A percentile compares a stretch with the other conserved stretches of the same genome.
Evolutionary conservation across 2,888 invertebrate species (phyloP).

Genomic region (Acanthococcus lagerstroemiae): DNA sequence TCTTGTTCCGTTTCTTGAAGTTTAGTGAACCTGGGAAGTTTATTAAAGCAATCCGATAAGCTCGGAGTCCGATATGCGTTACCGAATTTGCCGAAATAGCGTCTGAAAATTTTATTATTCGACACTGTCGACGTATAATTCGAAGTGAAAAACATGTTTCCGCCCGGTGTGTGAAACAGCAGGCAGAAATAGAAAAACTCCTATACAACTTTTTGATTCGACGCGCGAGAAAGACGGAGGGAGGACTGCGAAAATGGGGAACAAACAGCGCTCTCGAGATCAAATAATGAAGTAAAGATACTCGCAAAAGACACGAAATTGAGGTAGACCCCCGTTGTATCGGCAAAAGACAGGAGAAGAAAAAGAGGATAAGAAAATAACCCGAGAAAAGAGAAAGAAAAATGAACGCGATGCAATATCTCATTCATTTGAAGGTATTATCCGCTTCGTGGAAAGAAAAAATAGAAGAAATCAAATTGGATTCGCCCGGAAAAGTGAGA

Average conservation of each 20-base stretch:
- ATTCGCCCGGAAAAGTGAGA: conserved; percentile 26
- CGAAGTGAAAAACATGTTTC: no score
- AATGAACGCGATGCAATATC: conserved; percentile 20
- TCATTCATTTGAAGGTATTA: conserved; percentile 24
- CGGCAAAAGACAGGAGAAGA: background rate
- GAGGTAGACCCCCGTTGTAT: background rate
- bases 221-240: no score
- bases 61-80: no score
- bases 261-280: conserved; percentile 22
- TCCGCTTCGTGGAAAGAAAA: conserved; percentile 8
- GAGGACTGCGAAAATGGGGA: conserved; percentile 12
- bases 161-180: no score
- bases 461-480: conserved; percentile 24
- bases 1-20: no score
- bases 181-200: no score
- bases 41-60: no score
- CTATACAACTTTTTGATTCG: no score
- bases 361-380: conserved; percentile 5
- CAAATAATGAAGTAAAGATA: conserved; percentile 23
- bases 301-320: conserved; percentile 7
- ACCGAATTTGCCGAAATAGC: no score
- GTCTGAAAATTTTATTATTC: no score
- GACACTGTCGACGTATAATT: no score
- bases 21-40: no score
- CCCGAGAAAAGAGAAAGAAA: conserved; percentile 2